phyloP scores from a whole-genome alignment of 1,140 invertebrate species.

The Drosophila persimilis region DNA sequence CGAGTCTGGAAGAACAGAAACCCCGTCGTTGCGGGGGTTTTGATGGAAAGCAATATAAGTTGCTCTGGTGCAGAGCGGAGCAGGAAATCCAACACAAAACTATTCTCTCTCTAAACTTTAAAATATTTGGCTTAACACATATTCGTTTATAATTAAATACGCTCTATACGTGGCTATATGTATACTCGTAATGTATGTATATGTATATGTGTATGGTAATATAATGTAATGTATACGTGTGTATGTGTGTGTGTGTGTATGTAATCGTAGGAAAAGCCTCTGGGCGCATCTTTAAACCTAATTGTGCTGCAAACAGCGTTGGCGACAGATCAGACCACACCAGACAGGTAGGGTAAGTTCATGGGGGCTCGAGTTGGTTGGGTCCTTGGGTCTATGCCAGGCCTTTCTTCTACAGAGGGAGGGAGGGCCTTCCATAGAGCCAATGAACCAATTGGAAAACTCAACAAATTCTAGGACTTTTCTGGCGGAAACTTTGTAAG shows the following conservation, averaged over 20 bases:
- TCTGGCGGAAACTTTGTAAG: conserved; percentile 50
- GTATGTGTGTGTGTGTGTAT: conserved; percentile 16
- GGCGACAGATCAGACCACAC: conserved; percentile 40
- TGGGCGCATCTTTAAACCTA: conserved; percentile 79
- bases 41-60: not conserved
- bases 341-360: not conserved
- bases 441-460: conserved; percentile 52
- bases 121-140: conserved; percentile 78
- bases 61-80: conserved; percentile 44
- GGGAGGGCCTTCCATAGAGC: conserved; percentile 52
- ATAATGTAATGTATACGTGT: conserved; percentile 69
- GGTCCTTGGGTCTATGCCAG: conserved; percentile 65
- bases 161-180: conserved; percentile 48
- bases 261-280: conserved; percentile 76
- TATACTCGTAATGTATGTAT: conserved; percentile 57
- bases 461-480: not conserved
- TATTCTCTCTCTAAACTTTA: conserved; percentile 55
- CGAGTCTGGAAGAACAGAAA: not conserved
- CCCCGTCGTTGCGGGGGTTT: conserved; percentile 7
- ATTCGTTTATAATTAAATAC: conserved; percentile 78
- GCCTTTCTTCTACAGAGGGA: conserved; percentile 18
- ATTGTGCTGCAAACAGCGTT: conserved; percentile 71
- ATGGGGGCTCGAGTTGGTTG: conserved; percentile 29
- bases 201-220: conserved; percentile 51
- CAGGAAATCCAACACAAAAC: conserved; percentile 20